Percentiles rank a stretch among this genome's conserved stretches.
Evolutionary conservation across 2,797 vertebrate genomes (phyloP).

Genomic region (Tympanoctomys barrerae): DNA sequence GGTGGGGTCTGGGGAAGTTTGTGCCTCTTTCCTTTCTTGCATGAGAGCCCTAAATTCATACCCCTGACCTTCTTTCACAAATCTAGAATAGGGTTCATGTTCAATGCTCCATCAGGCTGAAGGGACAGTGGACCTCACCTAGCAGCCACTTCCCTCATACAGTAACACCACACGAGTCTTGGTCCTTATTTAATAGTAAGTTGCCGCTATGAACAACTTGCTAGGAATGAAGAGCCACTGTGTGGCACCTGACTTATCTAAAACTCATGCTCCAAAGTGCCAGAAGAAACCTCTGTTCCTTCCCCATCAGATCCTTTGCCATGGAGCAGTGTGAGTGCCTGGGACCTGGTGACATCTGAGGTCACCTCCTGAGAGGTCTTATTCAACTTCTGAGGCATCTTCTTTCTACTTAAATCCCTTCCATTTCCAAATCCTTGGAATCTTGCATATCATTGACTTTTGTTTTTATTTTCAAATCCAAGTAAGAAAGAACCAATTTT

Average conservation of each 20-base stretch:
- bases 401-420: rapidly evolving
- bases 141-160: background rate
- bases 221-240: background rate
- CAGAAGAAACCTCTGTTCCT: background rate
- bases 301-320: background rate
- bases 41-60: background rate
- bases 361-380: background rate
- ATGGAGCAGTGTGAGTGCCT: background rate
- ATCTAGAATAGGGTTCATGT: background rate
- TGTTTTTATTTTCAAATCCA: background rate
- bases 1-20: background rate
- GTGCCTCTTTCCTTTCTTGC: background rate
- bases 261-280: background rate
- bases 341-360: background rate
- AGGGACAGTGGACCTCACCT: background rate
- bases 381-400: background rate
- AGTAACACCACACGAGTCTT: background rate
- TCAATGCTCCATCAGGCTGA: background rate
- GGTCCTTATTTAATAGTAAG: background rate
- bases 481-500: background rate
- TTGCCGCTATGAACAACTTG: background rate
- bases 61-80: background rate
- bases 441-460: background rate
- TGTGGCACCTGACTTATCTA: background rate
- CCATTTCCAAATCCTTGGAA: background rate